phyloP scores from a whole-genome alignment of 1,140 invertebrate genomes.

The Ceratina australensis region DNA sequence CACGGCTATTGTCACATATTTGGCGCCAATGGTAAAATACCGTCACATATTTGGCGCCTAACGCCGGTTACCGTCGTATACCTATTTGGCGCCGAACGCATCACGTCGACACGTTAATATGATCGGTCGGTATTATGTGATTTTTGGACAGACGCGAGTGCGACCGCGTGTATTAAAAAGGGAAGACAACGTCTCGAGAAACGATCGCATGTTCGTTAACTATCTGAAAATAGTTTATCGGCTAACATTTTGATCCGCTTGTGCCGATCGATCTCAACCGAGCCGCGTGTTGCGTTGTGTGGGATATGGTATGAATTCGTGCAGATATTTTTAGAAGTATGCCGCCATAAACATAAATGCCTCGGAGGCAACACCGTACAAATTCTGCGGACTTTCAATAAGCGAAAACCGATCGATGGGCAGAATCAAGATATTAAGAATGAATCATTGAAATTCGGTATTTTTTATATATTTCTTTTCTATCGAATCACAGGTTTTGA shows the following conservation, averaged over 20 bases:
- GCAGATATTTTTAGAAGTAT: neutral
- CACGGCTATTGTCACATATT: conserved; percentile 5
- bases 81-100: conserved; percentile 4
- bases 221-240: too few species aligned
- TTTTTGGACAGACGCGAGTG: neutral
- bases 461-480: too few species aligned
- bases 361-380: neutral
- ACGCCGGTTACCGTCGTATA: neutral
- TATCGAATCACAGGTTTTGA: too few species aligned
- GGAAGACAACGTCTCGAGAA: neutral
- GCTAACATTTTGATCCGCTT: too few species aligned
- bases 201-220: neutral
- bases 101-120: neutral
- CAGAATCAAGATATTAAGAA: too few species aligned
- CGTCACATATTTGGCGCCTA: neutral
- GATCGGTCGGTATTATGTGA: neutral
- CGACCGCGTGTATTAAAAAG: neutral
- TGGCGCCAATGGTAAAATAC: neutral
- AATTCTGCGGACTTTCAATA: too few species aligned
- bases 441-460: too few species aligned
- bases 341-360: neutral
- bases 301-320: neutral
- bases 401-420: too few species aligned
- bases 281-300: neutral
- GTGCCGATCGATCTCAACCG: too few species aligned